Evolutionary conservation across 2,113 vertebrate genomes (phyloP).

Genomic region (Hoplias malabaricus): DNA sequence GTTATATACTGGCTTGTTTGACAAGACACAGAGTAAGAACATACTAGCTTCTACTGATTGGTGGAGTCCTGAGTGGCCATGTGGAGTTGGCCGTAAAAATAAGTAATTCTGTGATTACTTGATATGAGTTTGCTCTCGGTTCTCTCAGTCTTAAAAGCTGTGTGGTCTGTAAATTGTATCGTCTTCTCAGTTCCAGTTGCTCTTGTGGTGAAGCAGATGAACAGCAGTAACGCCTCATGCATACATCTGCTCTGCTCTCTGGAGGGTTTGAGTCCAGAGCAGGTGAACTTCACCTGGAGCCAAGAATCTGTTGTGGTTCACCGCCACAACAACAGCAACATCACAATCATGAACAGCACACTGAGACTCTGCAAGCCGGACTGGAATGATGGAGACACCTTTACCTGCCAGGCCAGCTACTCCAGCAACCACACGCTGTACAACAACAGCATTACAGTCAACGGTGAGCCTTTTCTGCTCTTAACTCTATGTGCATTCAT

Average conservation of each 20-base stretch:
- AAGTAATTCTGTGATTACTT: background rate
- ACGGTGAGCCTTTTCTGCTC: slow-evolving; percentile 16
- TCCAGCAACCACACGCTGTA: background rate
- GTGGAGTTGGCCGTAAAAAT: too few relatives aligned
- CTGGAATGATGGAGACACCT: slow-evolving; percentile 37
- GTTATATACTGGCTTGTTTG: too few relatives aligned
- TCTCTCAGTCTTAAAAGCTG: too few relatives aligned
- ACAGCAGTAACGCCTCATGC: slow-evolving; percentile 27
- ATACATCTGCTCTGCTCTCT: slow-evolving; percentile 43
- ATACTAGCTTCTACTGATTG: too few relatives aligned
- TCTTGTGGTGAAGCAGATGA: slow-evolving; percentile 24
- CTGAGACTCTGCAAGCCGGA: slow-evolving; percentile 43
- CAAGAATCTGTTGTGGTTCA: background rate
- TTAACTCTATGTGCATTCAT: too few relatives aligned
- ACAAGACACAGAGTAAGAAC: too few relatives aligned
- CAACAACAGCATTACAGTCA: slow-evolving; percentile 19
- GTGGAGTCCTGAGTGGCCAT: too few relatives aligned
- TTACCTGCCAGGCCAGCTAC: slow-evolving; percentile 31
- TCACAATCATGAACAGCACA: background rate
- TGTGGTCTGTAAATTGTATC: background rate
- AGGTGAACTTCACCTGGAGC: slow-evolving; percentile 49
- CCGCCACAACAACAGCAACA: background rate
- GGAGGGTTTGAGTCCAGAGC: background rate
- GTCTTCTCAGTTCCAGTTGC: background rate
- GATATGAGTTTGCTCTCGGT: too few relatives aligned